A percentile compares a stretch with the other conserved stretches of the same genome.
These are phyloP conservation scores for Oncorhynchus mykiss DNA, from an alignment of 2,113 vertebrate species.

Conservation along the genomic window DNA sequence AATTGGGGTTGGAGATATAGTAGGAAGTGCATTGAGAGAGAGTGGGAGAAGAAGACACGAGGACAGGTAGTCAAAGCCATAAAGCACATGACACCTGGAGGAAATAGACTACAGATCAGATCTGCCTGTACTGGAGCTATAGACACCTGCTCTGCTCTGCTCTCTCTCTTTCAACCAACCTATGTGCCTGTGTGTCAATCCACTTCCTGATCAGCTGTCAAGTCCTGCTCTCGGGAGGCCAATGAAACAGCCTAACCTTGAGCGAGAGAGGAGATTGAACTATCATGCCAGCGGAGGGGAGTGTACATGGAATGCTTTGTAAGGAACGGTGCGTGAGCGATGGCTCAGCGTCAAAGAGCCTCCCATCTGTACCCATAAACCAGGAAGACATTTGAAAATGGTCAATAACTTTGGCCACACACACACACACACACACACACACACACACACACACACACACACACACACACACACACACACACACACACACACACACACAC, in stretches of 20 bases:
- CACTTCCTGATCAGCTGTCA: slow-evolving; percentile 29
- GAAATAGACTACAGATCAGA: slow-evolving; percentile 26
- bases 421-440: neutral
- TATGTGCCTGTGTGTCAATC: slow-evolving; percentile 14
- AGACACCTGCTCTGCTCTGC: slow-evolving; percentile 11
- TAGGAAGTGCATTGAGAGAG: neutral
- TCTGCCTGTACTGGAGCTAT: neutral
- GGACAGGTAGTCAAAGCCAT: neutral
- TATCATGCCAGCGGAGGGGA: no score
- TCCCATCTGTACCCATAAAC: slow-evolving; percentile 50
- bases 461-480: slow-evolving; percentile 9
- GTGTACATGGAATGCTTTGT: slow-evolving; percentile 46
- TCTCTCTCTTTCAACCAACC: slow-evolving; percentile 13
- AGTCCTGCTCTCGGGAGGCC: slow-evolving; percentile 33
- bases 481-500: neutral
- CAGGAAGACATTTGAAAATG: slow-evolving; percentile 26
- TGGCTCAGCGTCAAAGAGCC: slow-evolving; percentile 25
- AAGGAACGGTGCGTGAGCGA: slow-evolving; percentile 29
- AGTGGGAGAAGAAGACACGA: neutral
- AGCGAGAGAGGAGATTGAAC: slow-evolving; percentile 16
- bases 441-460: neutral
- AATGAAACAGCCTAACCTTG: slow-evolving; percentile 48
- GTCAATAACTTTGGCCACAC: slow-evolving; percentile 8
- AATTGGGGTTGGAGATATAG: no score
- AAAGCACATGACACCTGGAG: neutral